Evolutionary conservation across 2,888 invertebrate species (phyloP).

Genomic region (Scaptomyza reducta): DNA sequence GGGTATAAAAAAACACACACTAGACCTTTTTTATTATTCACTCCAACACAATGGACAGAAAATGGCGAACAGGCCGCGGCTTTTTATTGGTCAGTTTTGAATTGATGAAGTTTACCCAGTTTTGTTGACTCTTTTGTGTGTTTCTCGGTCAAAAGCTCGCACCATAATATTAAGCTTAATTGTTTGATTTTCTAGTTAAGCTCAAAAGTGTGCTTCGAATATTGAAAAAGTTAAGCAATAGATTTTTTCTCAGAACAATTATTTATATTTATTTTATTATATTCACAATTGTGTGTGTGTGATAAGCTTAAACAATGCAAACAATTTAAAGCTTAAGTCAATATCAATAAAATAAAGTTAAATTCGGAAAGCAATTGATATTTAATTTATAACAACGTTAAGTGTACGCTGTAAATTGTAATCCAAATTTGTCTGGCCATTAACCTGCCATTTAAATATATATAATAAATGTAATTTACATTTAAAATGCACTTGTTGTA

Average conservation of each 20-base stretch:
- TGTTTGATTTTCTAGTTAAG: constrained; percentile 25
- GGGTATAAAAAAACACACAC: too few species aligned
- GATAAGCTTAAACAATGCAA: neutral
- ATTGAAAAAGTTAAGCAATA: neutral
- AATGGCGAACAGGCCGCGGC: constrained; percentile 35
- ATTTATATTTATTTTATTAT: neutral
- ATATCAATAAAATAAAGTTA: neutral
- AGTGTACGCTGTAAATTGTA: constrained; percentile 6
- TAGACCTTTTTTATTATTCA: neutral
- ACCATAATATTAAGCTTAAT: constrained; percentile 48
- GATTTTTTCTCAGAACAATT: neutral
- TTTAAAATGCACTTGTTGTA: constrained; percentile 8
- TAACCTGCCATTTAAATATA: constrained; percentile 30
- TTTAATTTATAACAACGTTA: neutral
- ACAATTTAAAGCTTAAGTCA: neutral
- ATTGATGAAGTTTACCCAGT: constrained; percentile 14
- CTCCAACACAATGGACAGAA: constrained; percentile 11
- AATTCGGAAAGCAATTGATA: neutral
- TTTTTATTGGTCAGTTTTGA: constrained; percentile 38
- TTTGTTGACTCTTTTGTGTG: constrained; percentile 7
- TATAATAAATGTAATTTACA: constrained; percentile 15
- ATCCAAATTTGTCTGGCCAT: constrained; percentile 26
- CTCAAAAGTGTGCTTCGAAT: constrained; percentile 63
- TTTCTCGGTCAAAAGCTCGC: constrained; percentile 40
- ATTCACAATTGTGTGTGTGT: neutral